Evolutionary conservation across 2,113 vertebrate genomes (phyloP).

Genomic region (Nasalis larvatus): DNA sequence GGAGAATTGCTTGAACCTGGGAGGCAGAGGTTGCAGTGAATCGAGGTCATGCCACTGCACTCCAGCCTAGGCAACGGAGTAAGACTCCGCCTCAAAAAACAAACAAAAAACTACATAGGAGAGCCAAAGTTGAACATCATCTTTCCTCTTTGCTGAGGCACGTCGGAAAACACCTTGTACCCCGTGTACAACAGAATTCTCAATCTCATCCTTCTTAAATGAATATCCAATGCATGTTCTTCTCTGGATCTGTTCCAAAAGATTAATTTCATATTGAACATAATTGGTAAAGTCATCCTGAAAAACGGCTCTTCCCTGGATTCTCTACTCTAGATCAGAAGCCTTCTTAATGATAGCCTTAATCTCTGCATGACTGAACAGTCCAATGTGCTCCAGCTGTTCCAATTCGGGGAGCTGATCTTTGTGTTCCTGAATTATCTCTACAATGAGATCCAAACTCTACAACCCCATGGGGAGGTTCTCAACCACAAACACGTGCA

Average conservation of each 20-base stretch:
- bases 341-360: constrained; percentile 92
- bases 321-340: constrained; percentile 95
- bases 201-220: constrained; percentile 97
- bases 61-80: rapidly evolving
- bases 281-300: constrained; percentile 95
- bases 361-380: constrained; percentile 92
- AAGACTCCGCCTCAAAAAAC: too few species aligned
- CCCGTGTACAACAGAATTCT: constrained; percentile 89
- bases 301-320: constrained; percentile 88
- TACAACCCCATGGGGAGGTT: rapidly evolving
- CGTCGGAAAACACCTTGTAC: constrained; percentile 91
- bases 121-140: too few species aligned
- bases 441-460: constrained; percentile 86
- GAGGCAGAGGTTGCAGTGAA: too few species aligned
- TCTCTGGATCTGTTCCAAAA: constrained; percentile 94
- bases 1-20: too few species aligned
- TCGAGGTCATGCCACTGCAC: too few species aligned
- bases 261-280: constrained; percentile 96
- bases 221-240: constrained; percentile 93
- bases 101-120: too few species aligned
- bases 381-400: constrained; percentile 94
- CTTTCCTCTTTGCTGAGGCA: constrained; percentile 94
- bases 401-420: constrained; percentile 93
- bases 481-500: rapidly evolving
- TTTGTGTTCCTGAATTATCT: constrained; percentile 91